Conservation (phyloP, 1,140 invertebrate species). For the Drosophila tropicalis region DNA sequence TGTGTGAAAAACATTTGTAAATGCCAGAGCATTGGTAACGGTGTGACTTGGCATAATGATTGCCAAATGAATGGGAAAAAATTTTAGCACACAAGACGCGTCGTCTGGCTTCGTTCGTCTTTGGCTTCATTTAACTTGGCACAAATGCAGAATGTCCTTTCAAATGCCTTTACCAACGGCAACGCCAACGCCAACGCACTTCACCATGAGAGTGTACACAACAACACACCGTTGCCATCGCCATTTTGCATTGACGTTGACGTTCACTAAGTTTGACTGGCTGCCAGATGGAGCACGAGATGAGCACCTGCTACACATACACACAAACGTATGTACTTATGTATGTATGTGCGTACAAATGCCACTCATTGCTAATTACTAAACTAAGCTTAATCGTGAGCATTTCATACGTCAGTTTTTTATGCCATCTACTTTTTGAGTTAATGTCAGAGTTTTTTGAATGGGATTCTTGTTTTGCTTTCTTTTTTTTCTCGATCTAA, state of each 20-base stretch:
- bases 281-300: constrained; percentile 16
- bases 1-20: constrained; percentile 69
- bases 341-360: constrained; percentile 1
- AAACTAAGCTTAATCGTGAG: constrained; percentile 49
- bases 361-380: constrained; percentile 52
- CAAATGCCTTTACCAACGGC: background rate
- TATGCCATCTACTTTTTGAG: constrained; percentile 28
- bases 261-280: constrained; percentile 33
- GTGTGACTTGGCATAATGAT: constrained; percentile 52
- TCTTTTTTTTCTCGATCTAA: background rate
- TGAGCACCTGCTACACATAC: constrained; percentile 6
- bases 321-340: too few species aligned
- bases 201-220: background rate
- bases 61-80: constrained; percentile 74
- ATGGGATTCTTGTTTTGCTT: background rate
- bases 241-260: constrained; percentile 35
- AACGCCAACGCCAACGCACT: constrained; percentile 18
- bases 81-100: constrained; percentile 44
- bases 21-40: constrained; percentile 40
- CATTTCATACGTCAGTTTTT: constrained; percentile 21
- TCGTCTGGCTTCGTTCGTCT: constrained; percentile 11
- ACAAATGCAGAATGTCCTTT: constrained; percentile 10
- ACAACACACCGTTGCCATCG: background rate
- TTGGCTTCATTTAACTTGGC: constrained; percentile 7
- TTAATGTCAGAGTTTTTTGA: background rate